Conservation (phyloP, 2,113 vertebrate genomes). For the Gnathonemus echidnorhynchus region DNA sequence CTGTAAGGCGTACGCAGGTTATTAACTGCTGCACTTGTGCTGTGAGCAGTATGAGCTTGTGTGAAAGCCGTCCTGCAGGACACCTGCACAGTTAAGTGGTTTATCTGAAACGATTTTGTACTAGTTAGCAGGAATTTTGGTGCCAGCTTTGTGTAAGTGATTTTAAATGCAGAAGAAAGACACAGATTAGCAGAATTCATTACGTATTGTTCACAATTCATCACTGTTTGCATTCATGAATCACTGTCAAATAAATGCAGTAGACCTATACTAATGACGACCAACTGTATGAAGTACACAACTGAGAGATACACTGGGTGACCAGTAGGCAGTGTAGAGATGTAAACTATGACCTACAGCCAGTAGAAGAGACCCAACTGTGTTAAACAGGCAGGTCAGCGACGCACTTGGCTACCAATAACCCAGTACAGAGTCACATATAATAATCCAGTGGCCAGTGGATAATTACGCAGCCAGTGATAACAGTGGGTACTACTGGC, state of each 20-base stretch:
- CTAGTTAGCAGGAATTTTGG: neutral
- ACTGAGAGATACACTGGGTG: neutral
- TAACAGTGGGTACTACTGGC: neutral
- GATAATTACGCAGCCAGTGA: neutral
- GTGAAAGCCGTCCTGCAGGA: too few species aligned
- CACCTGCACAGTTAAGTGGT: neutral
- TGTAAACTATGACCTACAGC: neutral
- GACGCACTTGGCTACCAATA: neutral
- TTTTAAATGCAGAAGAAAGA: neutral
- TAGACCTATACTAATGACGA: neutral
- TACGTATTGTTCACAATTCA: neutral
- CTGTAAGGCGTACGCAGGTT: neutral
- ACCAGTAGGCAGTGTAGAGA: neutral
- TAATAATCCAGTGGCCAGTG: neutral
- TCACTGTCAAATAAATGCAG: conserved; percentile 4
- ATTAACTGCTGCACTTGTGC: neutral
- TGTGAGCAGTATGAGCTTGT: neutral
- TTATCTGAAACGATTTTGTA: neutral
- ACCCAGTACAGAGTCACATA: neutral
- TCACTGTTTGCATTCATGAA: neutral
- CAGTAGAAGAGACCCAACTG: neutral
- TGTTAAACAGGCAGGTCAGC: neutral
- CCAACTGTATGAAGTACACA: neutral
- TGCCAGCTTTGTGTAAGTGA: neutral
- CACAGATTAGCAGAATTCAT: neutral